Percentiles rank a stretch among this genome's conserved stretches.
These are phyloP conservation scores for Cerceris rybyensis DNA, from an alignment of 2,888 invertebrate species.

Conservation along the genomic window DNA sequence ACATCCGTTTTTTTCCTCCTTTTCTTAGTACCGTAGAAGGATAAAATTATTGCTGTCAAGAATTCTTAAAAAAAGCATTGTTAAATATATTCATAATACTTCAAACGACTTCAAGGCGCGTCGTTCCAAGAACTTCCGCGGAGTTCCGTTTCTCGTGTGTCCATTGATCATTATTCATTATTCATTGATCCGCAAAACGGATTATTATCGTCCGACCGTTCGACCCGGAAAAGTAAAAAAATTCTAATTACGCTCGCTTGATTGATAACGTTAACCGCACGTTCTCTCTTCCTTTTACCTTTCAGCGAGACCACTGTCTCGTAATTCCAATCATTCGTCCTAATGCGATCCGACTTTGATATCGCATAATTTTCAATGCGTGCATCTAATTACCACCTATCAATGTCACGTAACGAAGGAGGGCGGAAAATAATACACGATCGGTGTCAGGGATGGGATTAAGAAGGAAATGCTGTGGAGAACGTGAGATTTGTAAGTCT, in stretches of 20 bases:
- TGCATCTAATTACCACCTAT: constrained; percentile 9
- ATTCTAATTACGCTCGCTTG: constrained; percentile 21
- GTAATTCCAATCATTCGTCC: constrained; percentile 15
- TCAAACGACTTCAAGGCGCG: not conserved
- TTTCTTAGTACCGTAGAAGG: too few species aligned
- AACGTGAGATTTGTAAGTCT: too few species aligned
- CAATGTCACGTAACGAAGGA: too few species aligned
- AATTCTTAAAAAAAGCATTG: too few species aligned
- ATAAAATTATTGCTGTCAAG: too few species aligned
- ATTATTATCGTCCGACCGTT: constrained; percentile 21
- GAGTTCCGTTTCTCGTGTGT: not conserved
- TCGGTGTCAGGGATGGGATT: too few species aligned
- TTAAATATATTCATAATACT: not conserved
- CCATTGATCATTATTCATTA: constrained; percentile 22
- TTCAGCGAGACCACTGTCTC: constrained; percentile 19
- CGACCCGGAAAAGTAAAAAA: constrained; percentile 18
- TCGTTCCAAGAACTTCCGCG: constrained; percentile 11
- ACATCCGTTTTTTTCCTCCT: too few species aligned
- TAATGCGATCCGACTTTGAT: constrained; percentile 41
- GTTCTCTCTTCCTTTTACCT: constrained; percentile 9
- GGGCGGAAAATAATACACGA: too few species aligned
- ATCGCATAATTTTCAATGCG: constrained; percentile 4
- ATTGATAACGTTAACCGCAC: constrained; percentile 27
- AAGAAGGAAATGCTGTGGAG: too few species aligned
- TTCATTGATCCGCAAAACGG: constrained; percentile 29